Base-by-base conservation (phyloP, 1,140 invertebrate species). In the Listronotus oregonensis region DNA sequence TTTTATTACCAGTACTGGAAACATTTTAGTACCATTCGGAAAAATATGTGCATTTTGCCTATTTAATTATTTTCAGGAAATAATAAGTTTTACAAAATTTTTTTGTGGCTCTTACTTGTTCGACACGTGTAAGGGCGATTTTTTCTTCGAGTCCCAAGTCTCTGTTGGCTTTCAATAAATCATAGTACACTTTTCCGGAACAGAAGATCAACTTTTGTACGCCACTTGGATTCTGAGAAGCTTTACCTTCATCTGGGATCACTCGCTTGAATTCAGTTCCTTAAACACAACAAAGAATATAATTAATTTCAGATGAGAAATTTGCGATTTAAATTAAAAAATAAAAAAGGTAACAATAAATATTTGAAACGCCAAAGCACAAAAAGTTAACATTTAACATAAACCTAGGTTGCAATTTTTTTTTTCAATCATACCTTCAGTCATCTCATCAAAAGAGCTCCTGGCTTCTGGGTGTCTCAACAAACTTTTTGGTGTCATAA, bases 401-500 rank as follows among this genome's bases (percentile, higher is more conserved):
- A n/a, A n/a, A n/a, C n/a, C n/a, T n/a, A n/a, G n/a, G n/a, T n/a
- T n/a, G n/a, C n/a, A n/a, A n/a, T n/a, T n/a, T n/a, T n/a, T n/a
- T n/a, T n/a, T n/a, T n/a, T n/a, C n/a, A n/a, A n/a, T 27, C 21
- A 27, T 49, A 64, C 64, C 86, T 51, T 93, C 90, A 37, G 83
- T 82, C 92, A 99, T 98, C 27, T 96, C 87, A 79, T 98, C 95
- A 79, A 99, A 97, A 46, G 89, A 92, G 18, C 95, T 98, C 70
- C 90, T 90, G 27, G 94, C 95, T 78, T 98, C 92, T 0, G 97
- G 97, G 80, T 98, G 94, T 74, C 97, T 87, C 60, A 99, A 85
- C 68, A 99, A 81, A 18, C 93, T 97, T 82, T 99, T 99, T 44
- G 98, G 98, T 21, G 97, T 97, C 90, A 99, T 96, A 8, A 99